Conservation (phyloP, 2,797 vertebrate species). For the Fundulus diaphanus region DNA sequence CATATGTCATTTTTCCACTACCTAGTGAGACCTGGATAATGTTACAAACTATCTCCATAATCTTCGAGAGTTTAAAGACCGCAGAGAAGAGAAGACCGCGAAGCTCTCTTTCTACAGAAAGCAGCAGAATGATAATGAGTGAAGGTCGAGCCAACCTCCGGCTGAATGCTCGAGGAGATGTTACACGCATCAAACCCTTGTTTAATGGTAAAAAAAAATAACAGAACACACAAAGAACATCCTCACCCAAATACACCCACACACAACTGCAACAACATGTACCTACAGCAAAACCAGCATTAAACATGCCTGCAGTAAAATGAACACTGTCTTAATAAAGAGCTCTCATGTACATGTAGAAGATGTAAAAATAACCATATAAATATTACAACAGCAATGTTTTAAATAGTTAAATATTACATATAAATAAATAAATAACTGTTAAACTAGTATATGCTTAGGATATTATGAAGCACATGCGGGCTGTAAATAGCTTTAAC, state of each 20-base stretch:
- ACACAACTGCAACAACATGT: conserved; percentile 25
- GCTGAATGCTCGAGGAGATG: conserved; percentile 24
- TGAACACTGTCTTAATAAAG: neutral
- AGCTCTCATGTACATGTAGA: neutral
- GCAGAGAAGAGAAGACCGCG: neutral
- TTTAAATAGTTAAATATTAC: conserved; percentile 14
- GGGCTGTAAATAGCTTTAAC: neutral
- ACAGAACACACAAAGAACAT: conserved; percentile 32
- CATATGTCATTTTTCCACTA: too few relatives aligned
- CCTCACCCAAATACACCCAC: conserved; percentile 36
- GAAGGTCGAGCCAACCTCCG: neutral
- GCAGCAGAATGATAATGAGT: neutral
- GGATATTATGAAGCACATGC: too few relatives aligned
- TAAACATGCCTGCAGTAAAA: neutral
- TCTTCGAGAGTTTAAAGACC: neutral
- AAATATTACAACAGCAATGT: conserved; percentile 27
- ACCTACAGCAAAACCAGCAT: neutral
- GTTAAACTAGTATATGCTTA: neutral
- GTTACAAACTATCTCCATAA: neutral
- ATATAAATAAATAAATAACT: conserved; percentile 27
- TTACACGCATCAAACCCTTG: conserved; percentile 30
- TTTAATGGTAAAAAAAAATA: conserved; percentile 37
- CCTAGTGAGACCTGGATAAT: too few relatives aligned
- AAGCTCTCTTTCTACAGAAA: neutral
- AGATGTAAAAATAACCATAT: neutral